Evolutionary conservation across 2,113 vertebrate genomes (phyloP).

Genomic region (Phylloscopus whistleri): DNA sequence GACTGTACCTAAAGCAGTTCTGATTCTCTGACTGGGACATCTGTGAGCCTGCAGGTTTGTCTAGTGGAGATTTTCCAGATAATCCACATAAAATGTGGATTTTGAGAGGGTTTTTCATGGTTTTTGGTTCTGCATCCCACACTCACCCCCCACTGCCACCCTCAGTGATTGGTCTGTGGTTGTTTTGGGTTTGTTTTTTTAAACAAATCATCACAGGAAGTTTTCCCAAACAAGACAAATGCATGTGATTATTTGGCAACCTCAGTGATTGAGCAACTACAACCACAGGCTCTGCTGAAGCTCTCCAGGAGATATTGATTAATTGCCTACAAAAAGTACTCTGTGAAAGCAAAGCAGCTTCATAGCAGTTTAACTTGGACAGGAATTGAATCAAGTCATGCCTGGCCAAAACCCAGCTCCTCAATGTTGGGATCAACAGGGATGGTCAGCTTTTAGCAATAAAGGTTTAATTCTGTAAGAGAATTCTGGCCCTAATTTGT

Average conservation of each 20-base stretch:
- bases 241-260: neutral
- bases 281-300: neutral
- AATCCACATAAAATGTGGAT: neutral
- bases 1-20: neutral
- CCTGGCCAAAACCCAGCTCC: neutral
- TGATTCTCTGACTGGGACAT: neutral
- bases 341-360: neutral
- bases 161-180: neutral
- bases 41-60: neutral
- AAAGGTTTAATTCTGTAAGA: neutral
- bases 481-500: neutral
- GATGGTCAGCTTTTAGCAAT: neutral
- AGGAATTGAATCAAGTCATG: neutral
- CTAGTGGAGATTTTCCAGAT: neutral
- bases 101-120: neutral
- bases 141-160: neutral
- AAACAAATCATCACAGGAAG: neutral
- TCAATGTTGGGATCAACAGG: neutral
- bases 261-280: neutral
- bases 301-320: neutral
- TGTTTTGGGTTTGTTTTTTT: neutral
- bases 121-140: neutral
- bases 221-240: slow-evolving; percentile 4
- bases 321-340: neutral
- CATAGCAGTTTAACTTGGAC: neutral